Evolutionary conservation across 1,140 invertebrate species (phyloP), one percentile per base, ranked within the genome.

Genomic region (Bombus pyrosoma): DNA sequence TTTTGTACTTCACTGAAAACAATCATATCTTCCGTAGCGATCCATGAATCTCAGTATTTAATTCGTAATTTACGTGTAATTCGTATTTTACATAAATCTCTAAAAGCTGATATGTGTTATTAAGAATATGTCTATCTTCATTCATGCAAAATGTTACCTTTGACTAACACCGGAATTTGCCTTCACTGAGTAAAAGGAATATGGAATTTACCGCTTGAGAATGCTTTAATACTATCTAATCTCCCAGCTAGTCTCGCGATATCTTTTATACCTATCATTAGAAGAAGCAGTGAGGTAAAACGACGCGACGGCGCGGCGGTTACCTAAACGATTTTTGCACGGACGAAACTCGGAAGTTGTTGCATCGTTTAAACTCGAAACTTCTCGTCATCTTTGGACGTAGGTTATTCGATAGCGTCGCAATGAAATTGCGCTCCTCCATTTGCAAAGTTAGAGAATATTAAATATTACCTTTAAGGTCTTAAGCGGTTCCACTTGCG

Each of bases 1-100:
- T 64, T 43, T 69, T 69, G 71, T 39, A n/a, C 32, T 66, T 76
- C 32, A 57, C 18, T 47, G 64, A 25, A 43, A 86, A 64, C 5
- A 28, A 13, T 81, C 43, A 2, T 9, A 13, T 22, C 12, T 39
- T 34, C 15, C 37, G 8, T 28, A 22, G 25, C 18, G 47, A 34
- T 62, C n/a, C 43, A 34, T 4, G 43, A 75, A 53, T 37, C 22
- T 53, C 22, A 22, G n/a, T 25, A 9, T 74, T 39, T 59, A 77
- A 77, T 28, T 13, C 12, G 8, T 28, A 53, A 53, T 53, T 53
- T 6, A 53, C 47, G 47, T 18, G 0, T 53, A 53, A 22, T 53
- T 53, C 6, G 18, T 22, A 22, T 53, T 53, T 53, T 53, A n/a
- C 34, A 39, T 41, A 41, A 78, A 66, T 78, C 12, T 43, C 18